phyloP scores from a whole-genome alignment of 2,797 vertebrate species.

The Channa striata region DNA sequence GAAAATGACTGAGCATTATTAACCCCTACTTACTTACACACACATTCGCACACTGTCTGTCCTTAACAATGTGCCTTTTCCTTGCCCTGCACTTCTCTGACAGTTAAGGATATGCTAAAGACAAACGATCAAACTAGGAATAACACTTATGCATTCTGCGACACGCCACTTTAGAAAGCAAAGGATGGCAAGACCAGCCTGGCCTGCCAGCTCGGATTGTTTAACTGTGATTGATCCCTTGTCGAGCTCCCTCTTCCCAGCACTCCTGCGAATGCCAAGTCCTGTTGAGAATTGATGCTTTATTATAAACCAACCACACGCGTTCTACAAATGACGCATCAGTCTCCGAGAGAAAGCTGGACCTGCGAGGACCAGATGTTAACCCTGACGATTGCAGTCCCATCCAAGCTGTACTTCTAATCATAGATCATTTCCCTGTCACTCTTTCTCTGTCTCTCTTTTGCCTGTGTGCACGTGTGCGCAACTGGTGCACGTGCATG shows the following conservation, averaged over 20 bases:
- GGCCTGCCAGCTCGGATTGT: conserved; percentile 63
- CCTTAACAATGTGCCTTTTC: conserved; percentile 38
- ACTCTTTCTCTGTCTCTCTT: conserved; percentile 30
- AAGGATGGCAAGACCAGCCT: conserved; percentile 46
- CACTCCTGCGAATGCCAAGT: conserved; percentile 62
- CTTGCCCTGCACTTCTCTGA: conserved; percentile 39
- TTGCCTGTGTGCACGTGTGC: conserved; percentile 39
- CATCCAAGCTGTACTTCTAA: conserved; percentile 59
- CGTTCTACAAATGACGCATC: conserved; percentile 67
- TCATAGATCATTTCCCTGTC: conserved; percentile 57
- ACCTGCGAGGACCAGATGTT: conserved; percentile 64
- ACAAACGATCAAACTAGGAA: conserved; percentile 54
- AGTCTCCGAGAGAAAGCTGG: conserved; percentile 43
- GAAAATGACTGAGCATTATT: conserved; percentile 80
- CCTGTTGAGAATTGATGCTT: conserved; percentile 69
- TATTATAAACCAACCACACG: conserved; percentile 49
- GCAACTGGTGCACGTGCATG: conserved; percentile 62
- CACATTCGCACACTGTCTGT: conserved; percentile 36
- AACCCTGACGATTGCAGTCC: conserved; percentile 59
- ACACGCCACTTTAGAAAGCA: conserved; percentile 54
- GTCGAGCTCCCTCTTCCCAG: conserved; percentile 54
- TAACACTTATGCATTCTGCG: conserved; percentile 56
- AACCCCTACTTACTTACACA: conserved; percentile 64
- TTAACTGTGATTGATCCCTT: conserved; percentile 72
- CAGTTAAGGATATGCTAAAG: conserved; percentile 47